These are phyloP conservation scores for Cossypha caffra DNA, from an alignment of 2,797 vertebrate species.

Conservation along the genomic window DNA sequence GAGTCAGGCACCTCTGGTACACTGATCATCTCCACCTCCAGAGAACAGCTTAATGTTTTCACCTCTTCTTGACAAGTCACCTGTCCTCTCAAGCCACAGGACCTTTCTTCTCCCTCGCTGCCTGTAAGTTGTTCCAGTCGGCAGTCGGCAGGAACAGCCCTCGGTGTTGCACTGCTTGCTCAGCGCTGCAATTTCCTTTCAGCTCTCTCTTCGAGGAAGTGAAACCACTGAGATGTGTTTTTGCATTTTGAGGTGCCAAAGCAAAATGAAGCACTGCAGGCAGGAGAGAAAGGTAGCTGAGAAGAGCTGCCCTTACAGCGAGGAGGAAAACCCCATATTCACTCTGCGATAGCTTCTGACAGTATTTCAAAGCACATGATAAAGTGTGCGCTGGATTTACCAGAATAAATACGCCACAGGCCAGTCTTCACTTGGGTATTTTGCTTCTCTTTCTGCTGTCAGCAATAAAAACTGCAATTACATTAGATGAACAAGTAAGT, in stretches of 20 bases:
- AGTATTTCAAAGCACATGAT: not conserved
- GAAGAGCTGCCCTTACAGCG: not conserved
- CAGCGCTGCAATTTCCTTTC: constrained; percentile 44
- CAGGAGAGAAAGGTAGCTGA: constrained; percentile 8
- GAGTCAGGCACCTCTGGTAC: not conserved
- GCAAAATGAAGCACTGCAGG: not conserved
- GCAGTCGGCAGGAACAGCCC: not conserved
- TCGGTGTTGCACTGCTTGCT: constrained; percentile 10
- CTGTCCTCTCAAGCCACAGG: not conserved
- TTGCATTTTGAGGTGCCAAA: constrained; percentile 30
- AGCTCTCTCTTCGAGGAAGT: constrained; percentile 53
- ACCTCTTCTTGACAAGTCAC: not conserved
- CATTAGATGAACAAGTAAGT: constrained; percentile 54
- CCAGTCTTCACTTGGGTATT: not conserved
- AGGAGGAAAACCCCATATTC: not conserved
- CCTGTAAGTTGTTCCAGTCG: not conserved
- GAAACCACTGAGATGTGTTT: constrained; percentile 40
- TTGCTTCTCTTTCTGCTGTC: not conserved
- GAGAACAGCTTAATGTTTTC: not conserved
- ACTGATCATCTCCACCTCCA: fast-evolving
- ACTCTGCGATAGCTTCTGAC: not conserved
- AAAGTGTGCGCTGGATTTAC: not conserved
- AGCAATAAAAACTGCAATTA: not conserved
- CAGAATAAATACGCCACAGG: not conserved
- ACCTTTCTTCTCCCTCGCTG: not conserved